Evolutionary conservation across 2,797 vertebrate species (phyloP).

Genomic region (Onychomys leucogaster): DNA sequence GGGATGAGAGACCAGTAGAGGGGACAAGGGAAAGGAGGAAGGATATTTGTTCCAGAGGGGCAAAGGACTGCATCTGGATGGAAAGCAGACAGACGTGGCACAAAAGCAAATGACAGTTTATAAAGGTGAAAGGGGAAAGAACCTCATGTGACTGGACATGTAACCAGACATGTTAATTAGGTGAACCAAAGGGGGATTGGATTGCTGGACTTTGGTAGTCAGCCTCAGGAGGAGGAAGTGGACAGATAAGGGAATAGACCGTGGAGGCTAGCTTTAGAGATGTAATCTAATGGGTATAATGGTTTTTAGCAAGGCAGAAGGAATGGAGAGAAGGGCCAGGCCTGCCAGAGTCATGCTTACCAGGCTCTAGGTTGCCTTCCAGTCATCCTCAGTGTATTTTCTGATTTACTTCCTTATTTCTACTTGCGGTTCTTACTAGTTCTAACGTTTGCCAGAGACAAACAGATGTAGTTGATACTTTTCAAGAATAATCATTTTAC

Average conservation of each 20-base stretch:
- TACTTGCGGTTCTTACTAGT: slow-evolving; percentile 5
- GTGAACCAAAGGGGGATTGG: neutral
- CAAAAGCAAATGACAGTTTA: neutral
- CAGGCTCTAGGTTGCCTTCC: neutral
- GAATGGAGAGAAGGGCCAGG: neutral
- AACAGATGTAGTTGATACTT: neutral
- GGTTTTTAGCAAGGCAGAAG: neutral
- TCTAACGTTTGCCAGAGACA: neutral
- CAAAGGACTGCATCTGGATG: neutral
- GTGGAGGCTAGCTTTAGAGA: neutral
- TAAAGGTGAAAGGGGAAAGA: neutral
- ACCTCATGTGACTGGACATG: neutral
- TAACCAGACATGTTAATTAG: neutral
- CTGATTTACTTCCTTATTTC: slow-evolving; percentile 1
- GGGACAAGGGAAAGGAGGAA: neutral
- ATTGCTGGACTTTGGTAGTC: neutral
- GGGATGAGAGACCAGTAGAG: no score
- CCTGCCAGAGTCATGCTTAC: neutral
- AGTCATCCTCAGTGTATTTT: neutral
- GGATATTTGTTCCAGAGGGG: neutral
- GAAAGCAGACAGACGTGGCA: neutral
- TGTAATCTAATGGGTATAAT: neutral
- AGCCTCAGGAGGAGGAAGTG: neutral
- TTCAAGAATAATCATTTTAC: neutral
- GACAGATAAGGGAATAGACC: neutral